These are phyloP conservation scores for Boulengerochromis microlepis DNA, from an alignment of 2,113 vertebrate species.

Conservation along the genomic window DNA sequence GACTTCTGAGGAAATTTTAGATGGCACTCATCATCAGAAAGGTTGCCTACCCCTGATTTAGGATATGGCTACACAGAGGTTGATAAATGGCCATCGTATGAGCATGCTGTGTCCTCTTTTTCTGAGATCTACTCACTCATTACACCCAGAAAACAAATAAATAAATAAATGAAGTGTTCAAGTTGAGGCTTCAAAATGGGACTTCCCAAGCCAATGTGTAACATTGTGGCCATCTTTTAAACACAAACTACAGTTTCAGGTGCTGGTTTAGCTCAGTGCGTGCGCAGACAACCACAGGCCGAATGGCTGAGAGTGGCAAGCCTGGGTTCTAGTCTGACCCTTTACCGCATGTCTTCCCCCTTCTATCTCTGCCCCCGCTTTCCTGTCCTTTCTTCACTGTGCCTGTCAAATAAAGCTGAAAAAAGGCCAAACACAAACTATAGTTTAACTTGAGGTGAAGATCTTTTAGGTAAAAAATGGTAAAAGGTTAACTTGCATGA, in stretches of 20 bases:
- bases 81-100: not conserved
- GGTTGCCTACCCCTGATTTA: not conserved
- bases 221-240: not conserved
- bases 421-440: not conserved
- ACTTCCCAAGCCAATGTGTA: not conserved
- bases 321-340: not conserved
- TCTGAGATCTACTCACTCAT: not conserved
- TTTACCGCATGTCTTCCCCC: not conserved
- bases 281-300: not conserved
- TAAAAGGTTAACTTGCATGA: not conserved
- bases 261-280: not conserved
- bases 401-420: not conserved
- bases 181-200: not conserved
- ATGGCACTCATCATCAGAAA: not conserved
- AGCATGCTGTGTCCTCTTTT: not conserved
- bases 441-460: not conserved
- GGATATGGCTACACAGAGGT: not conserved
- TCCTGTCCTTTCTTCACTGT: not conserved
- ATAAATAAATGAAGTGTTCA: not conserved
- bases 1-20: not conserved
- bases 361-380: not conserved
- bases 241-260: not conserved
- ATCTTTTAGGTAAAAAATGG: not conserved
- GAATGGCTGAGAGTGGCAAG: not conserved
- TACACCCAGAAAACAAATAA: not conserved